Conservation (phyloP, 2,888 invertebrate genomes). For the Clostera curtula region DNA sequence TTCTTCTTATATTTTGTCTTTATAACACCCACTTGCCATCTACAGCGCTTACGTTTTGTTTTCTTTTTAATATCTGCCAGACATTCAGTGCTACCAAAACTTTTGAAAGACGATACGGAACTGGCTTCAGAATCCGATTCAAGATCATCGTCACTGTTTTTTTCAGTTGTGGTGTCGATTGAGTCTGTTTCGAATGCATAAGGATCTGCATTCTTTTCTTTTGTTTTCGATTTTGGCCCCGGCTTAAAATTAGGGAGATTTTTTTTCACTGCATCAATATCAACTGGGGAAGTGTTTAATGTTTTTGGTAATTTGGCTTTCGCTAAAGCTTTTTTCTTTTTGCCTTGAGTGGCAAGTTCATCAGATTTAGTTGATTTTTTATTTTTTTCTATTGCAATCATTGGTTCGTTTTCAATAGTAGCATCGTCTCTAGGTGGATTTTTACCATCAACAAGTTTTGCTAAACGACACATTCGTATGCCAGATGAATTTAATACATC, state of each 20-base stretch:
- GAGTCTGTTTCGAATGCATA: conserved; percentile 57
- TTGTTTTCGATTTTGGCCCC: conserved; percentile 44
- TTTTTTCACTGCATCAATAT: no score
- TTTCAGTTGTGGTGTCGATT: conserved; percentile 31
- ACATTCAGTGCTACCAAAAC: conserved; percentile 42
- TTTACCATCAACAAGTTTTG: conserved; percentile 64
- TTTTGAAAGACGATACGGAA: conserved; percentile 44
- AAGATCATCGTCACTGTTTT: conserved; percentile 29
- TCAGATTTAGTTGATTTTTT: conserved; percentile 22
- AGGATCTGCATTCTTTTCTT: conserved; percentile 40
- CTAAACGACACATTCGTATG: conserved; percentile 77
- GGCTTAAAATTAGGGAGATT: no score
- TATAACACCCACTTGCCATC: conserved; percentile 55
- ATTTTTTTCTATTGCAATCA: conserved; percentile 44
- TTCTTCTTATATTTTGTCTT: conserved; percentile 51
- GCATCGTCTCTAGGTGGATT: conserved; percentile 21
- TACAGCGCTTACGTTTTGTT: conserved; percentile 42
- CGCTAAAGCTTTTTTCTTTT: conserved; percentile 42
- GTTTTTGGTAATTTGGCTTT: no score
- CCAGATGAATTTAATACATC: conserved; percentile 77
- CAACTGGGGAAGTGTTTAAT: no score
- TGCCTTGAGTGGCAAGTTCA: conserved; percentile 18
- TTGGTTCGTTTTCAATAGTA: conserved; percentile 25
- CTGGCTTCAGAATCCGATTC: conserved; percentile 46
- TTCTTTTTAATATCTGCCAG: conserved; percentile 45